phyloP scores from a whole-genome alignment of 2,797 vertebrate species.

The Pogonophryne albipinna region DNA sequence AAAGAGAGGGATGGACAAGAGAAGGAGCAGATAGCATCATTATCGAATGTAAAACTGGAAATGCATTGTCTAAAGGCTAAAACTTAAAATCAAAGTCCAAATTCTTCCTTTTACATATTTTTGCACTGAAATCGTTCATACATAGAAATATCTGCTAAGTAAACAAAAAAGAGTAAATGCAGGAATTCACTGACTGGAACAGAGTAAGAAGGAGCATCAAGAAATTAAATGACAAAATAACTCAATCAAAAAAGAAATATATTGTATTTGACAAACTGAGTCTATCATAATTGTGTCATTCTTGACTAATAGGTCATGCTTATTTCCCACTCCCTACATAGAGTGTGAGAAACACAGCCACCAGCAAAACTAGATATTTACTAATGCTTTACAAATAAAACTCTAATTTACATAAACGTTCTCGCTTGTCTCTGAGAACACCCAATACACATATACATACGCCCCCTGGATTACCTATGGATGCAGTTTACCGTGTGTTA shows the following conservation, averaged over 20 bases:
- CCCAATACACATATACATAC: constrained; percentile 2
- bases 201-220: not conserved
- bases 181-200: constrained; percentile 7
- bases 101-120: not conserved
- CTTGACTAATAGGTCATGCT: not conserved
- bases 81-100: not conserved
- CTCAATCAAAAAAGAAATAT: not conserved
- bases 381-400: not conserved
- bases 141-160: not conserved
- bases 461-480: not conserved
- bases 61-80: not conserved
- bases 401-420: not conserved
- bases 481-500: not conserved
- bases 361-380: not conserved
- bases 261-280: no score
- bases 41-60: not conserved
- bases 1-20: constrained; percentile 4
- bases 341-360: not conserved
- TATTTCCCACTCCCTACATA: no score
- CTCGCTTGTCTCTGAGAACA: not conserved
- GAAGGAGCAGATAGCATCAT: not conserved
- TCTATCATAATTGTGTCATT: not conserved
- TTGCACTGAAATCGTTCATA: not conserved
- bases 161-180: not conserved
- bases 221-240: constrained; percentile 2